Evolutionary conservation across 2,888 invertebrate genomes (phyloP), one percentile per base, ranked within the genome.

Genomic region (Camponotus fellah): DNA sequence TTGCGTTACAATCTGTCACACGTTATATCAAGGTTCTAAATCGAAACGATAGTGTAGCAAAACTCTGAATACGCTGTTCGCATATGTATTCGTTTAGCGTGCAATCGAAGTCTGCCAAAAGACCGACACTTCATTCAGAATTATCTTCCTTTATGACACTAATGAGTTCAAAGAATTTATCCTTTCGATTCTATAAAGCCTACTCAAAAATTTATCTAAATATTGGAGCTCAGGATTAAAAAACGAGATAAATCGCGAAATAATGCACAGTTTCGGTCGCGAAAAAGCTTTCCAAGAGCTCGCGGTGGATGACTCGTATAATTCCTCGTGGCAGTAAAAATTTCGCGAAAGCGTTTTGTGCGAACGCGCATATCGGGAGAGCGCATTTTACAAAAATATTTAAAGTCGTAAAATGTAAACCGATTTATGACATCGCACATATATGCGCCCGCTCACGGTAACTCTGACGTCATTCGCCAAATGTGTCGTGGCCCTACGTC

Each of bases 391-490:
- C 62, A 72, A 62, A 71, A 72, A 80, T 72, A 80, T 37, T 37
- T 26, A 60, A 26, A 9, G 26, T 14, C 37, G 12, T 49, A 49
- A 76, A 62, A 72, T 17, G 60, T 72, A 60, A 80, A 80, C 26
- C 37, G 46, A 80, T 80, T 80, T 80, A 72, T 80, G 71, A 49
- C 72, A 34, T 32, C 34, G 6, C 43, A 40, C 58, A 58, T 58
- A 12, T 58, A 40, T 12, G 43, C 60, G 37, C n/a, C 43, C 68
- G 66, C 12, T 43, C 43, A 21, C 43, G 58, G 60, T 37, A 56
- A 81, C 75, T 85, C 87, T 89, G 88, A 89, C 89, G 89, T 89
- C 85, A 87, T 85, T 85, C 64, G 81, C 76, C 46, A 82, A 89
- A 87, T 83, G 80, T 58, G 79, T 71, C 68, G 56, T 46, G 21